phyloP scores from a whole-genome alignment of 2,113 vertebrate genomes.

The Sigmodon hispidus region DNA sequence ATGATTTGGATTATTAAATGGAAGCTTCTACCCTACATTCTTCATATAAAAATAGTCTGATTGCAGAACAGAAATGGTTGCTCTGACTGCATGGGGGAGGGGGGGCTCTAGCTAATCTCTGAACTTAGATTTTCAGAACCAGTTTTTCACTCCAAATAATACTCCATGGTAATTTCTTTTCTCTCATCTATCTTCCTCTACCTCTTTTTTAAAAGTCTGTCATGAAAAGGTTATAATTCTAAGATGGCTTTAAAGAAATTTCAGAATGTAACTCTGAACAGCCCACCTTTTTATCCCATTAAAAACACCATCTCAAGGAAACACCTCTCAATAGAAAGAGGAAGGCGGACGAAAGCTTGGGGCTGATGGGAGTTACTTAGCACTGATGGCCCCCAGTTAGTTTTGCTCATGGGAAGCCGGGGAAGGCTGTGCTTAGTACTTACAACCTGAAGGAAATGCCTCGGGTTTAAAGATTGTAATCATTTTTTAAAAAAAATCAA shows the following conservation, averaged over 20 bases:
- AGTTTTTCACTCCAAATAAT: slow-evolving; percentile 31
- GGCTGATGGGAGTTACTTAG: slow-evolving; percentile 49
- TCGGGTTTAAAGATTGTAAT: slow-evolving; percentile 19
- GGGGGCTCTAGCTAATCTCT: not conserved
- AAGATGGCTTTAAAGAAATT: not conserved
- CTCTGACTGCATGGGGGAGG: not conserved
- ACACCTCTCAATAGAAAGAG: slow-evolving; percentile 24
- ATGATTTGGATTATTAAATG: not conserved
- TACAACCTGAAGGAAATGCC: slow-evolving; percentile 26
- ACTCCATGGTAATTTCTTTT: not conserved
- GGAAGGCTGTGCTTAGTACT: not conserved
- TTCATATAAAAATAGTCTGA: not conserved
- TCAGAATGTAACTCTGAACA: not conserved
- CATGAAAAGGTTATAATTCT: slow-evolving; percentile 12
- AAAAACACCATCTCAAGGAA: not conserved
- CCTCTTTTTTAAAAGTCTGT: not conserved
- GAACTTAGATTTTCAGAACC: slow-evolving; percentile 15
- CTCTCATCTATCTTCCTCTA: not conserved
- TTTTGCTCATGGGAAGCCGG: slow-evolving; percentile 45
- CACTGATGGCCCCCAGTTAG: slow-evolving; percentile 11
- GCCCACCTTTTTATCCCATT: slow-evolving; percentile 15
- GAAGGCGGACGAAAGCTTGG: not conserved
- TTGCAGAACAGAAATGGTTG: too few species aligned
- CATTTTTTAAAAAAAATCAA: slow-evolving; percentile 36
- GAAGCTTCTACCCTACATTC: not conserved